phyloP scores from a whole-genome alignment of 2,797 vertebrate species.

The Anisognathus igniventris region DNA sequence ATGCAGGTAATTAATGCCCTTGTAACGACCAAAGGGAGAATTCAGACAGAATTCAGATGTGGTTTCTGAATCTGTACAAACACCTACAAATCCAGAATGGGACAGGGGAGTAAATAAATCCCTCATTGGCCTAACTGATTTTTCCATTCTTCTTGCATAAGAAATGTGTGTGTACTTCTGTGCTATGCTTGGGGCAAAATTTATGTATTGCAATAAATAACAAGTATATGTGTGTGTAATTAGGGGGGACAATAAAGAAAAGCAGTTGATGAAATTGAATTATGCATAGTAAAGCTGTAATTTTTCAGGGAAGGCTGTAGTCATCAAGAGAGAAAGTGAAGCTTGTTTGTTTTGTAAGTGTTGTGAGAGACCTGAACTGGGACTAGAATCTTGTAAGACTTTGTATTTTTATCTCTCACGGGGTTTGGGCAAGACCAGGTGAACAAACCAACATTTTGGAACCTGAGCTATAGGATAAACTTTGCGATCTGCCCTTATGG shows the following conservation, averaged over 20 bases:
- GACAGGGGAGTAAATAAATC: background rate
- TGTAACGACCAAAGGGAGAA: background rate
- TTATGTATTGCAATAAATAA: conserved; percentile 10
- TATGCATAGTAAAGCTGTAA: background rate
- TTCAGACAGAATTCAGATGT: background rate
- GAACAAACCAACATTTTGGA: background rate
- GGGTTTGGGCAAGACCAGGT: background rate
- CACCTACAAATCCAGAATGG: background rate
- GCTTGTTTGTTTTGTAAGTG: background rate
- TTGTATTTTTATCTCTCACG: background rate
- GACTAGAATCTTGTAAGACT: background rate
- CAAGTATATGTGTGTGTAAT: background rate
- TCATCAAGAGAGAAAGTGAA: background rate
- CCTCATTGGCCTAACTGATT: background rate
- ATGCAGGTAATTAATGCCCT: background rate
- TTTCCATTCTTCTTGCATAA: background rate
- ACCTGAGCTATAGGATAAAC: background rate
- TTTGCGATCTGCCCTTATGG: background rate
- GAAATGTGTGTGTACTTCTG: background rate
- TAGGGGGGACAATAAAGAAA: conserved; percentile 42
- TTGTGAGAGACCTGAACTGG: background rate
- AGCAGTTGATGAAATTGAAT: conserved; percentile 29
- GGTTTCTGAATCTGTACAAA: background rate
- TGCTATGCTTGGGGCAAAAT: background rate
- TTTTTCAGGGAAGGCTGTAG: background rate